Conservation (phyloP, 2,888 invertebrate genomes). For the Synergus laeviventris region DNA sequence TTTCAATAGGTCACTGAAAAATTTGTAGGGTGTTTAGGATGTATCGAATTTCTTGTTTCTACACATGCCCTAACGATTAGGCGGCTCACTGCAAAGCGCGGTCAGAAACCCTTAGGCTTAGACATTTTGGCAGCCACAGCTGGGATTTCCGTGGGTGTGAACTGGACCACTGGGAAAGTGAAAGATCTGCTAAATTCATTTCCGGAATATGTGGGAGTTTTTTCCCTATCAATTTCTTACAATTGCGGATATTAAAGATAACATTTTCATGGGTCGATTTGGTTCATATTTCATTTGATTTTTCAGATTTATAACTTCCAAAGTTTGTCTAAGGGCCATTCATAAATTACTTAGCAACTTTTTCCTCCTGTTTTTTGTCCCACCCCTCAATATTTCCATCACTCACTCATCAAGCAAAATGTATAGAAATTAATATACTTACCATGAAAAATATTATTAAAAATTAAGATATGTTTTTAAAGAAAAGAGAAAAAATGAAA, state of each 20-base stretch:
- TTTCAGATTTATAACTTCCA: too few species aligned
- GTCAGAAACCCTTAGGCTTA: slow-evolving; percentile 59
- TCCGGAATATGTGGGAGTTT: slow-evolving; percentile 23
- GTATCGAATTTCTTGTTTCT: slow-evolving; percentile 71
- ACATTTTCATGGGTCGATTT: not conserved
- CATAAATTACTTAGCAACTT: too few species aligned
- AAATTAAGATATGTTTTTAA: too few species aligned
- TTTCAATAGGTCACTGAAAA: slow-evolving; percentile 44
- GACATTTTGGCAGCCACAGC: slow-evolving; percentile 46
- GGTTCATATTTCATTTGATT: too few species aligned
- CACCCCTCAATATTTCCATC: too few species aligned
- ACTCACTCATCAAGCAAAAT: too few species aligned
- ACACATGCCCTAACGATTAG: slow-evolving; percentile 68
- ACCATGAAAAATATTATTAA: too few species aligned
- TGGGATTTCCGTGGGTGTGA: slow-evolving; percentile 56
- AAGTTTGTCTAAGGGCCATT: too few species aligned
- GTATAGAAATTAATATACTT: too few species aligned
- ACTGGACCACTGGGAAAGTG: slow-evolving; percentile 43
- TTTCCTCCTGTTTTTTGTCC: too few species aligned
- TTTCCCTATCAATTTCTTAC: not conserved
- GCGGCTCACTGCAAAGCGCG: slow-evolving; percentile 47
- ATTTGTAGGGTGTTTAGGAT: slow-evolving; percentile 56
- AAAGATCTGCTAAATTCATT: slow-evolving; percentile 38
- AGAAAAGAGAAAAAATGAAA: too few species aligned
- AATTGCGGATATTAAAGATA: not conserved